Conservation (phyloP, 2,888 invertebrate genomes). For the Oscheius sp. region DNA sequence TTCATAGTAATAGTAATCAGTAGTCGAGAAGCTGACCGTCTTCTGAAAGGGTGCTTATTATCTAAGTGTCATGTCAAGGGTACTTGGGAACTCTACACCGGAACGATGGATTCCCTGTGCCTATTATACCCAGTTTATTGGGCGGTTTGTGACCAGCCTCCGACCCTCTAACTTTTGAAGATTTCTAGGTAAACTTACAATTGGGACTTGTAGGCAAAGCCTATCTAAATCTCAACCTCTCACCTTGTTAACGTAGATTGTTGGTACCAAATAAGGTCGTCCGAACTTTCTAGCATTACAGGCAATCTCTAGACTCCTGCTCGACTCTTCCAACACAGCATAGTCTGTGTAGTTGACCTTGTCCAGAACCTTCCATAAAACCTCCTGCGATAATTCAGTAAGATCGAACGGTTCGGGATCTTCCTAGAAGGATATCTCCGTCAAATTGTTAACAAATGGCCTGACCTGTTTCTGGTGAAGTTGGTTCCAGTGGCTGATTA, state of each 20-base stretch:
- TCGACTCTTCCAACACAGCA: neutral
- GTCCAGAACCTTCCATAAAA: neutral
- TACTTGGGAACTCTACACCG: too few relatives aligned
- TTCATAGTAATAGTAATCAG: neutral
- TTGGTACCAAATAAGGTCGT: neutral
- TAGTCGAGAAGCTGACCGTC: neutral
- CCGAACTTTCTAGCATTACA: neutral
- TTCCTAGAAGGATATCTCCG: neutral
- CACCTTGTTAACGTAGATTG: conserved; percentile 18
- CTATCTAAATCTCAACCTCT: neutral
- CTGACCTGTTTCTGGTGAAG: too few relatives aligned
- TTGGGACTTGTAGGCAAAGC: too few relatives aligned
- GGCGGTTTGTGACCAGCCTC: too few relatives aligned
- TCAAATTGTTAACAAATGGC: too few relatives aligned
- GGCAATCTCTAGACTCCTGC: neutral
- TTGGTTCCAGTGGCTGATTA: too few relatives aligned
- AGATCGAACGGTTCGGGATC: neutral
- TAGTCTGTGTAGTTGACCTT: conserved; percentile 8
- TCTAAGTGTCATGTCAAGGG: too few relatives aligned
- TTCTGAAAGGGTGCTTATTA: neutral
- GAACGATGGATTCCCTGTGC: too few relatives aligned
- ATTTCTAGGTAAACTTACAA: too few relatives aligned
- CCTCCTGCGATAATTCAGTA: neutral
- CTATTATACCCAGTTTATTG: too few relatives aligned
- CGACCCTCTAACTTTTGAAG: too few relatives aligned